Evolutionary conservation across 2,888 invertebrate genomes (phyloP), one percentile per base, ranked within the genome.

Genomic region (Eupeodes latifasciatus): DNA sequence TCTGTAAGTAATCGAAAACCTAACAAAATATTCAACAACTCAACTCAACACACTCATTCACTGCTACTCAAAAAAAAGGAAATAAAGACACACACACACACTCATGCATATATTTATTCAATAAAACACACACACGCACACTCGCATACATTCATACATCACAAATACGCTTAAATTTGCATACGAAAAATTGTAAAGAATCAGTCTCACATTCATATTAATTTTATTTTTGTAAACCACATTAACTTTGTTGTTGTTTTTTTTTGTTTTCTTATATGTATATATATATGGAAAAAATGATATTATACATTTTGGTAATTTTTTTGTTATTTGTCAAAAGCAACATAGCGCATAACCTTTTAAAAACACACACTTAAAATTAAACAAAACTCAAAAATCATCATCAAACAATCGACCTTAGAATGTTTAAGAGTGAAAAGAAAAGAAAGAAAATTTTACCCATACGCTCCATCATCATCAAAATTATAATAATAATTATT

Each of bases 111-210:
- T 62, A 59, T 40, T 71, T 7, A n/a, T 11, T 59, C 61, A 69
- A 59, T 55, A 10, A 80, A 11, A 55, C 61, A 49, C 44, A 44
- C 47, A n/a, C 67, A 67, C 44, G n/a, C n/a, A n/a, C n/a, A 40
- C 59, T 71, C 3, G 40, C 34, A 12, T 59, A 53, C 27, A 44
- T 5, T n/a, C 19, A 55, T 57, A 78, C 19, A 66, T 72, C 40
- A 51, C 62, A 36, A 12, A 51, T 77, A 81, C 77, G 53, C 85
- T 81, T 81, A 88, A 81, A 85, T 81, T 69, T 75, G 67, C 85
- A 88, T 88, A 88, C 85, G 81, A 88, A 88, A 40, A 78, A 78
- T 88, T 88, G 88, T 88, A 88, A 88, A 88, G 88, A 88, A 88
- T 88, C 88, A 88, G 88, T 88, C 88, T 88, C 88, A 85, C 88